Evolutionary conservation across 2,797 vertebrate genomes (phyloP).

Genomic region (Chaetophractus vellerosus): DNA sequence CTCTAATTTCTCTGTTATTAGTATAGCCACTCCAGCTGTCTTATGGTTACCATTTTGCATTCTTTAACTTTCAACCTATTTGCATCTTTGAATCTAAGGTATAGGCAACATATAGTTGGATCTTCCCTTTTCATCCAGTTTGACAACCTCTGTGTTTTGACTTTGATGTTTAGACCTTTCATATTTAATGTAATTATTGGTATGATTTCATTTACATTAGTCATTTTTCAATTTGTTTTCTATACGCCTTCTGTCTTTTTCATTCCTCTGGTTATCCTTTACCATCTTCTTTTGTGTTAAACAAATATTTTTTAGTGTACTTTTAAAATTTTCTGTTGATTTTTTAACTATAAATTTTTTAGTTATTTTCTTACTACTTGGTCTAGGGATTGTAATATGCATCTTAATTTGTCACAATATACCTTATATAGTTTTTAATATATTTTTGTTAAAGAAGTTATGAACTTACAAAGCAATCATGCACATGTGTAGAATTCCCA

Average conservation of each 20-base stretch:
- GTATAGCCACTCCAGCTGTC: not conserved
- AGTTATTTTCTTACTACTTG: not conserved
- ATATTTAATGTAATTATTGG: not conserved
- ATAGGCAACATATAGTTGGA: not conserved
- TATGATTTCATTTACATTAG: not conserved
- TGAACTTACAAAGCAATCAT: too few relatives aligned
- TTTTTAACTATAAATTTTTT: not conserved
- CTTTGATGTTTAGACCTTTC: not conserved
- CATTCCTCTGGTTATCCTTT: not conserved
- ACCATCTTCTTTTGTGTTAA: not conserved
- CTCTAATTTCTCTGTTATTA: not conserved
- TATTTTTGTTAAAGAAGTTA: too few relatives aligned
- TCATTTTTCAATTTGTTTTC: slow-evolving; percentile 11
- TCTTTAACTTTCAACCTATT: not conserved
- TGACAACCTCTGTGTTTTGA: not conserved
- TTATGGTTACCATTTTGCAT: not conserved
- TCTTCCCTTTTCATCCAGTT: not conserved
- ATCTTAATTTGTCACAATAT: not conserved
- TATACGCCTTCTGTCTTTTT: not conserved
- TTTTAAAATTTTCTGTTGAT: slow-evolving; percentile 2
- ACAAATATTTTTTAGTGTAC: not conserved
- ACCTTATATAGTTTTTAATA: not conserved
- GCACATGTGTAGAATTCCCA: too few relatives aligned
- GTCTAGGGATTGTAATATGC: not conserved
- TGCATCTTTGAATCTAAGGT: not conserved